A percentile compares a stretch with the other conserved stretches of the same genome.
Evolutionary conservation across 2,888 invertebrate genomes (phyloP).

Genomic region (Dryomyza anilis): DNA sequence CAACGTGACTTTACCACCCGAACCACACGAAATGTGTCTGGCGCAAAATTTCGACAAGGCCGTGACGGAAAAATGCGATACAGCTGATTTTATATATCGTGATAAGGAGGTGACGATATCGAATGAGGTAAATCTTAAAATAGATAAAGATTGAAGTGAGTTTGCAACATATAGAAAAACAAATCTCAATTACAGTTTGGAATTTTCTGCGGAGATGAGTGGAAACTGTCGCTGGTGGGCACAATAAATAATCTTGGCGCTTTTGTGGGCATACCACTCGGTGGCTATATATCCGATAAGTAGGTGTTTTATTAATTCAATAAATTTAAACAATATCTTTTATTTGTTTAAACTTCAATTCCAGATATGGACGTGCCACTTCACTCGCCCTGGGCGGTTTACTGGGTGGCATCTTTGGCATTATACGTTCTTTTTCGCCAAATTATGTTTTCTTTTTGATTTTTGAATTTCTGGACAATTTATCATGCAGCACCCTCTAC

Average conservation of each 20-base stretch:
- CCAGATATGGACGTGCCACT: slow-evolving; percentile 67
- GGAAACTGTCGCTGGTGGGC: slow-evolving; percentile 76
- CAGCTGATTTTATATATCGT: slow-evolving; percentile 65
- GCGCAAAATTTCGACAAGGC: slow-evolving; percentile 57
- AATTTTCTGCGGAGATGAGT: slow-evolving; percentile 62
- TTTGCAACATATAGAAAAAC: background rate
- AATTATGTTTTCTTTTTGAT: slow-evolving; percentile 72
- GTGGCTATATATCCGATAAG: slow-evolving; percentile 71
- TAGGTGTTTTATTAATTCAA: slow-evolving; percentile 48
- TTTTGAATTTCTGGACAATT: slow-evolving; percentile 75
- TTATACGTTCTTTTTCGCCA: slow-evolving; percentile 71
- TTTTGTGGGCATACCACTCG: slow-evolving; percentile 72
- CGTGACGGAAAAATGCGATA: slow-evolving; percentile 60
- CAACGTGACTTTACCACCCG: slow-evolving; percentile 26
- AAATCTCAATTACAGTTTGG: slow-evolving; percentile 42
- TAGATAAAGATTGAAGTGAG: background rate
- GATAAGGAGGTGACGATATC: slow-evolving; percentile 67
- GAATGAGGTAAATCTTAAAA: slow-evolving; percentile 73
- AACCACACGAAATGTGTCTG: slow-evolving; percentile 53
- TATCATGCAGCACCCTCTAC: slow-evolving; percentile 72
- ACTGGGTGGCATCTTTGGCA: slow-evolving; percentile 69
- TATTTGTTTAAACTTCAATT: too few relatives aligned
- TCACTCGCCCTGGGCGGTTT: slow-evolving; percentile 64
- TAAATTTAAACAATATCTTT: too few relatives aligned
- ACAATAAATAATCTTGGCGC: slow-evolving; percentile 77